Evolutionary conservation across 2,797 vertebrate species (phyloP).

Genomic region (Schizopygopsis malacanthus): DNA sequence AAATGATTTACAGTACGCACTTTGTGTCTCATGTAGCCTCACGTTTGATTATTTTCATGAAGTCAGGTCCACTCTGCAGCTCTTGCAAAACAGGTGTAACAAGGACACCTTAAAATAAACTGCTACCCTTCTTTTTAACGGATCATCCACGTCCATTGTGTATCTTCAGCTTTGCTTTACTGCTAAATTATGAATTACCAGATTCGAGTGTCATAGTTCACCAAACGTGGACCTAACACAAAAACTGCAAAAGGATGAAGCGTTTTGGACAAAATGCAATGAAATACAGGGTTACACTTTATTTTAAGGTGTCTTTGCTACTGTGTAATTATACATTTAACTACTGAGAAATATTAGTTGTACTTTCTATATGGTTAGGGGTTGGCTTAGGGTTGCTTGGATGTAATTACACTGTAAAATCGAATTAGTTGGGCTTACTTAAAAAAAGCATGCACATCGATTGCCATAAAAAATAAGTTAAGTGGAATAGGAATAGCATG

Average conservation of each 20-base stretch:
- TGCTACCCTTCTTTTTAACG: neutral
- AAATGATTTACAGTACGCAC: neutral
- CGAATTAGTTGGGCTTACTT: no score
- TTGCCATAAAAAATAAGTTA: no score
- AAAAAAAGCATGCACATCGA: no score
- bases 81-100: neutral
- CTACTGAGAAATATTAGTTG: no score
- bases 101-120: no score
- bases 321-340: no score
- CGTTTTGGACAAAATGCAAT: no score
- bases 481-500: no score
- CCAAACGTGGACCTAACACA: neutral
- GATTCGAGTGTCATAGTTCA: neutral
- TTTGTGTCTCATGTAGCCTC: no score
- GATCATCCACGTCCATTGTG: neutral
- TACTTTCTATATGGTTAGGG: neutral
- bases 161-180: neutral
- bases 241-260: neutral
- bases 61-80: neutral
- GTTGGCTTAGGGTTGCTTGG: neutral
- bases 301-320: neutral
- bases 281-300: neutral
- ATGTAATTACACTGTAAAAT: neutral
- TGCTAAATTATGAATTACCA: neutral
- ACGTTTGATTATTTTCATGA: neutral